Conservation (phyloP, 2,113 vertebrate genomes). For the Galemys pyrenaicus region DNA sequence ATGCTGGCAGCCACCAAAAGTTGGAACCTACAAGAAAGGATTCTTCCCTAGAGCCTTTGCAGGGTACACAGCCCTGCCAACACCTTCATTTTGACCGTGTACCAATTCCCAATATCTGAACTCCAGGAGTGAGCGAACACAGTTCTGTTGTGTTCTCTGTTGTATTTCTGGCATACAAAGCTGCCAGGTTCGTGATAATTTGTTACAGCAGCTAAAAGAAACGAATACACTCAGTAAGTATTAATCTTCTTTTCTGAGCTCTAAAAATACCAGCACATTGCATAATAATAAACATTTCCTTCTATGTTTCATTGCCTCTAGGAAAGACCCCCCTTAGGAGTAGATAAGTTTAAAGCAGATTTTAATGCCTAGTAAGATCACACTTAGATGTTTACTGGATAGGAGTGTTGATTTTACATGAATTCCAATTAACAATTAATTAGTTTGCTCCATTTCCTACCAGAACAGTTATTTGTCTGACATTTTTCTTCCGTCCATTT, state of each 20-base stretch:
- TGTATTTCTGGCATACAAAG: neutral
- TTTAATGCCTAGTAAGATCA: neutral
- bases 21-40: neutral
- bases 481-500: slow-evolving; percentile 15
- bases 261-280: neutral
- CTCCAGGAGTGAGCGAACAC: neutral
- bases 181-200: neutral
- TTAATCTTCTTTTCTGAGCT: neutral
- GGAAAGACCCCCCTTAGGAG: neutral
- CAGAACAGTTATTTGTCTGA: neutral
- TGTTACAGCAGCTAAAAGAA: neutral
- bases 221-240: neutral
- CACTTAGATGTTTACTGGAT: neutral
- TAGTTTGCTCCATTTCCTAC: slow-evolving; percentile 4
- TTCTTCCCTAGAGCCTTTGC: neutral
- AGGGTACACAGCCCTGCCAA: neutral
- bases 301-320: neutral
- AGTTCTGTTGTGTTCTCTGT: neutral
- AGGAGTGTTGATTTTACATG: neutral
- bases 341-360: neutral
- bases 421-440: slow-evolving; percentile 39
- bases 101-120: neutral
- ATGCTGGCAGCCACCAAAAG: neutral
- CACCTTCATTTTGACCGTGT: neutral
- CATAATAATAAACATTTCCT: neutral